Evolutionary conservation across 2,888 invertebrate species (phyloP), one percentile per base, ranked within the genome.

Genomic region (Gari tellinella): DNA sequence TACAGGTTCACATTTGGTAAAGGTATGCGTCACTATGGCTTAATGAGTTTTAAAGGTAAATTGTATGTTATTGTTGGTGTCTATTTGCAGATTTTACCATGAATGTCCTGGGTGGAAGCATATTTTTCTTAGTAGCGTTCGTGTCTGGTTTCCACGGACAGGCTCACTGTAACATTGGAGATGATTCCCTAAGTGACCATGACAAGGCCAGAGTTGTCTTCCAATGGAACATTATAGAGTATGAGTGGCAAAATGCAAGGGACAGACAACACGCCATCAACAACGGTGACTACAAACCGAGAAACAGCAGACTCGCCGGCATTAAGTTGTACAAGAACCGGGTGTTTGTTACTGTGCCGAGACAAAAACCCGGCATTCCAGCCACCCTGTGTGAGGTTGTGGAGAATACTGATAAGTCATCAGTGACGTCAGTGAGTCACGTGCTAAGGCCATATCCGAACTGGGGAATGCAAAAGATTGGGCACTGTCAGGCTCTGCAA

Each of bases 171-270:
- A n/a, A n/a, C n/a, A n/a, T n/a, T n/a, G n/a, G n/a, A n/a, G n/a
- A n/a, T n/a, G n/a, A n/a, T n/a, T n/a, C n/a, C n/a, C n/a, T n/a
- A n/a, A n/a, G n/a, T n/a, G n/a, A n/a, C n/a, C n/a, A n/a, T n/a
- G n/a, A n/a, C n/a, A n/a, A n/a, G n/a, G n/a, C n/a, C n/a, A n/a
- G n/a, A n/a, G n/a, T 77, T 5, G 75, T 80, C 2, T 82, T 82
- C 53, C 78, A 83, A 31, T 87, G 86, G 85, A 75, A 80, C 17
- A 63, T 60, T 2, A 58, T 86, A 10, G 83, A 87, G 45, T 83
- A 78, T 15, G 81, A 81, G 23, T 87, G 86, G 86, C 83, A 84
- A 8, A 84, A 79, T 41, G 73, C 65, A 12, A 63, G 75, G 0
- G 51, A 77, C 41, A 76, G 64, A 53, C 48, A 74, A 5, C 25